Evolutionary conservation across 2,797 vertebrate genomes (phyloP).

Genomic region (Erethizon dorsatum): DNA sequence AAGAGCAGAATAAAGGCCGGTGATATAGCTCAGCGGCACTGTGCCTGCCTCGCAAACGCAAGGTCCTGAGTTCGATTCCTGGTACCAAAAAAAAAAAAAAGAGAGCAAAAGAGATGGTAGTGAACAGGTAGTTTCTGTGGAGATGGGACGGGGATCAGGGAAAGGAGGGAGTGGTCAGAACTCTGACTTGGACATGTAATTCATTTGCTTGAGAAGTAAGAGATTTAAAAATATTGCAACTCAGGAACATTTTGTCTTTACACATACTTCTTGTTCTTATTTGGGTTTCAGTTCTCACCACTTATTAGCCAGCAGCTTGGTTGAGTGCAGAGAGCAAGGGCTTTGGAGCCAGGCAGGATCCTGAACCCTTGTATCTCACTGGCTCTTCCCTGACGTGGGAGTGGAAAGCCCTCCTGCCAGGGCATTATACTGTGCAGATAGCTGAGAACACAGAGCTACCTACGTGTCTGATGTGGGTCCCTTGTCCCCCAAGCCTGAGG

Average conservation of each 20-base stretch:
- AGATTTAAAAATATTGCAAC: neutral
- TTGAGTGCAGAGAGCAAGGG: neutral
- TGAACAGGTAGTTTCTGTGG: too few relatives aligned
- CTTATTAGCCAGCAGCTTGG: neutral
- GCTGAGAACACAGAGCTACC: neutral
- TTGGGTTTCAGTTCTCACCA: neutral
- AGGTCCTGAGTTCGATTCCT: too few relatives aligned
- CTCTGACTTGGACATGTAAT: neutral
- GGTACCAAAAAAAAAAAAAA: too few relatives aligned
- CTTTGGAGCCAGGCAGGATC: neutral
- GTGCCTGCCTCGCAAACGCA: too few relatives aligned
- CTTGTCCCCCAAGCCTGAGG: neutral
- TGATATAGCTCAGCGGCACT: too few relatives aligned
- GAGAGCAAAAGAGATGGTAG: too few relatives aligned
- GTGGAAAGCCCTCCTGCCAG: neutral
- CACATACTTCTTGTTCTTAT: neutral
- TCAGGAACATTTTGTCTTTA: constrained; percentile 20
- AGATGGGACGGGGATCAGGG: too few relatives aligned
- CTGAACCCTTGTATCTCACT: too few relatives aligned
- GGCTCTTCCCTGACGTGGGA: neutral
- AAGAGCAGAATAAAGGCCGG: too few relatives aligned
- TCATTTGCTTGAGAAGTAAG: neutral
- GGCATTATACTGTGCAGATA: neutral
- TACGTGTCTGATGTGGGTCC: neutral
- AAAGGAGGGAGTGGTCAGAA: neutral